Evolutionary conservation across 2,888 invertebrate species (phyloP).

Genomic region (Chouioia cunea): DNA sequence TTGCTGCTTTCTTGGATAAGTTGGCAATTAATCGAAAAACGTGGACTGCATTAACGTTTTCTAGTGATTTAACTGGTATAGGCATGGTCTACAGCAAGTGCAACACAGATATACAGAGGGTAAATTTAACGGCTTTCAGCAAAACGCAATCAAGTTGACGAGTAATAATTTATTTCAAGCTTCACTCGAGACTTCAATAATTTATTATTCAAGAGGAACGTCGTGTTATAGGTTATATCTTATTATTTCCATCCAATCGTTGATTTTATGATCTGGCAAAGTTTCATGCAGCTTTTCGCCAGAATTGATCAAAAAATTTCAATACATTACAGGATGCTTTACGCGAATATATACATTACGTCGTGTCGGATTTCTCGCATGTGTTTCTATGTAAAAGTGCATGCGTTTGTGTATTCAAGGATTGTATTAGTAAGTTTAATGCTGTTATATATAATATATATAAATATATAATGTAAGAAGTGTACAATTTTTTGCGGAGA

Average conservation of each 20-base stretch:
- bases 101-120: slow-evolving; percentile 1
- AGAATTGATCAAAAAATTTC: slow-evolving; percentile 39
- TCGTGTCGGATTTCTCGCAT: slow-evolving; percentile 11
- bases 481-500: slow-evolving; percentile 27
- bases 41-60: too few species aligned
- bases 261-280: slow-evolving; percentile 34
- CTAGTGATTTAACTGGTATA: background rate
- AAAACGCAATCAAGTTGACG: slow-evolving; percentile 26
- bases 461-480: slow-evolving; percentile 15
- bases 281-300: slow-evolving; percentile 33
- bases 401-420: slow-evolving; percentile 30
- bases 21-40: too few species aligned
- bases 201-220: slow-evolving; percentile 34
- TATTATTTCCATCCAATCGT: slow-evolving; percentile 25
- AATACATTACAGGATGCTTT: slow-evolving; percentile 42
- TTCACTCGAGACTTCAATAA: slow-evolving; percentile 24
- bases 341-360: slow-evolving; percentile 46
- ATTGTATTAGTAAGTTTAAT: background rate
- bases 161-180: slow-evolving; percentile 25
- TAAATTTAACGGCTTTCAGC: slow-evolving; percentile 28
- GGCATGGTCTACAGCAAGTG: slow-evolving; percentile 10
- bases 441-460: slow-evolving; percentile 39
- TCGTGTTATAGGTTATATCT: slow-evolving; percentile 36
- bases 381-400: slow-evolving; percentile 16
- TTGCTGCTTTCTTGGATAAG: background rate